Conservation (phyloP, 2,113 vertebrate genomes). For the Chinchilla lanigera region DNA sequence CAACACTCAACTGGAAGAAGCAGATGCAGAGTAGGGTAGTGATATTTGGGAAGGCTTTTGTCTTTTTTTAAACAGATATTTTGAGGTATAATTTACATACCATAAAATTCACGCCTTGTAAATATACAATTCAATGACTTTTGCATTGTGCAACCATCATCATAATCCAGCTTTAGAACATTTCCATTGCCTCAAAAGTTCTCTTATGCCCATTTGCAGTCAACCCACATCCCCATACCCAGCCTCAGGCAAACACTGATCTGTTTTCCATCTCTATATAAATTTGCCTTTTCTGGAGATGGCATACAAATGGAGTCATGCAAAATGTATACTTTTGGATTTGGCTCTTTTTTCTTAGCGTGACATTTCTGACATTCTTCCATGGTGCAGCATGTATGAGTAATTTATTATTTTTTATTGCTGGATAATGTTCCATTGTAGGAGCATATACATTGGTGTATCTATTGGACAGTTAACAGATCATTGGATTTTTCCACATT, state of each 20-base stretch:
- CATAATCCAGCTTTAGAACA: constrained; percentile 15
- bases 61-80: constrained; percentile 24
- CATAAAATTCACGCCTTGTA: neutral
- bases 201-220: neutral
- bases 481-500: neutral
- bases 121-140: neutral
- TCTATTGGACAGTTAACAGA: neutral
- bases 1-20: neutral
- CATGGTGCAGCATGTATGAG: neutral
- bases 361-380: neutral
- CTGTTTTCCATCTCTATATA: neutral
- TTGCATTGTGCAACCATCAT: neutral
- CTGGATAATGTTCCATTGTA: neutral
- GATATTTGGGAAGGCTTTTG: neutral
- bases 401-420: neutral
- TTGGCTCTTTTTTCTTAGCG: neutral
- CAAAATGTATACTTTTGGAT: neutral
- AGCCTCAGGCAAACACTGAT: neutral
- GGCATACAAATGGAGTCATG: neutral
- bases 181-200: neutral
- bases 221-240: neutral
- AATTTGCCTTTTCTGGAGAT: neutral
- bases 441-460: neutral
- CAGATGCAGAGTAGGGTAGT: neutral
- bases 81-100: neutral